Conservation (phyloP, 2,888 invertebrate species). For the Cyclophora punctaria region DNA sequence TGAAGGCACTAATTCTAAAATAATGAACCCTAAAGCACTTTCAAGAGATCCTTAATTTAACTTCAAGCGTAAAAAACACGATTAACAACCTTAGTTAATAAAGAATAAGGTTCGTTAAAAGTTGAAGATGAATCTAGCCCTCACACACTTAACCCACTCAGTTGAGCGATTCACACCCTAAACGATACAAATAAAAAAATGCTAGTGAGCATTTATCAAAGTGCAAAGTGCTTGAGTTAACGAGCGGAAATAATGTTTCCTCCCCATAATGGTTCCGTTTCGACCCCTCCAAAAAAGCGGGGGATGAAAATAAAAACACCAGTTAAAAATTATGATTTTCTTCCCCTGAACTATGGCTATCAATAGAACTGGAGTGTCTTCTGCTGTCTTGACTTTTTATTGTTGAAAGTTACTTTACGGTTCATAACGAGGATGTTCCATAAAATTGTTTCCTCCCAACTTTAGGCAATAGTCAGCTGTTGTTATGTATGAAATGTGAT, state of each 20-base stretch:
- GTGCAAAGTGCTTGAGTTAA: slow-evolving; percentile 63
- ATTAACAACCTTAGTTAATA: no score
- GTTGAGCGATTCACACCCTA: slow-evolving; percentile 29
- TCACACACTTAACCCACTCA: slow-evolving; percentile 6
- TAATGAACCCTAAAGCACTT: no score
- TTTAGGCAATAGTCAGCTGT: no score
- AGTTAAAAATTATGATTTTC: slow-evolving; percentile 49
- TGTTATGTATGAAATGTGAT: no score
- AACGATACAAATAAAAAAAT: slow-evolving; percentile 38
- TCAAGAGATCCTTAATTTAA: no score
- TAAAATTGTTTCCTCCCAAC: no score
- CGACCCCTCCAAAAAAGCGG: slow-evolving; percentile 31
- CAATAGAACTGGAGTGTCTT: slow-evolving; percentile 13
- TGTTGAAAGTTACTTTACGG: slow-evolving; percentile 8
- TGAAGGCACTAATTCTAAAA: no score
- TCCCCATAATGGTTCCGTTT: slow-evolving; percentile 62
- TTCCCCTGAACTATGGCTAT: slow-evolving; percentile 22
- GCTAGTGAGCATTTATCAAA: slow-evolving; percentile 67
- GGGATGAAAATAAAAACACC: slow-evolving; percentile 45
- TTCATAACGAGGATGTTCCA: no score
- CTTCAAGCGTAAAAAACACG: no score
- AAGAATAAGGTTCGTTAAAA: no score
- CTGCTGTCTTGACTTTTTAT: slow-evolving; percentile 11
- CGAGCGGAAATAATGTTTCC: slow-evolving; percentile 72
- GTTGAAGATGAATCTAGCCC: no score